These are phyloP conservation scores for Poecilus cupreus DNA, from an alignment of 2,888 invertebrate genomes.

Conservation along the genomic window DNA sequence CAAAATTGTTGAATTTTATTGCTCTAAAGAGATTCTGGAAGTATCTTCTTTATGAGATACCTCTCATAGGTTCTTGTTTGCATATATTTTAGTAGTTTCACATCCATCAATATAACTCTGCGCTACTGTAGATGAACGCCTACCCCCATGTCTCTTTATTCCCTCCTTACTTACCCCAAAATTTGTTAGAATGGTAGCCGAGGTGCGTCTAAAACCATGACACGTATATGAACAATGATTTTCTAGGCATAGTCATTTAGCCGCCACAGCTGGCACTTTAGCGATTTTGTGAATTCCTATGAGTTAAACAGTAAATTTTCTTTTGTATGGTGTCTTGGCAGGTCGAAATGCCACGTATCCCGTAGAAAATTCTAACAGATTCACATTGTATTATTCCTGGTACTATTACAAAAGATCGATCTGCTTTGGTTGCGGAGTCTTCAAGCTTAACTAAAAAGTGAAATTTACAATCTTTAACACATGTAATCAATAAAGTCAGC, in stretches of 20 bases:
- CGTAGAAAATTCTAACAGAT: not conserved
- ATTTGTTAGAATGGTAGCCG: not conserved
- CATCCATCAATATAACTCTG: no score
- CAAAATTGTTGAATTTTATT: no score
- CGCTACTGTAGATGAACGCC: no score
- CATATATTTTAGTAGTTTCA: no score
- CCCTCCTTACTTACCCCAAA: not conserved
- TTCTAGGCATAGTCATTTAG: conserved; percentile 26
- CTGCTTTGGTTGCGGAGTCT: no score
- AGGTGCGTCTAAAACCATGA: not conserved
- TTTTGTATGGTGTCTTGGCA: conserved; percentile 35
- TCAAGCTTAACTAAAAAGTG: no score
- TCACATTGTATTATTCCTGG: not conserved
- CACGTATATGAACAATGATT: not conserved
- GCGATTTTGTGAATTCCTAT: conserved; percentile 43
- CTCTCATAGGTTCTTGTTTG: no score
- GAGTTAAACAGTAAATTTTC: conserved; percentile 46
- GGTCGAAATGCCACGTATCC: not conserved
- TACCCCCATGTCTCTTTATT: not conserved
- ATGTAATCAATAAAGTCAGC: no score
- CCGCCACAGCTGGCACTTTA: conserved; percentile 14
- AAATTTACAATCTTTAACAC: no score
- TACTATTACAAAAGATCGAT: no score
- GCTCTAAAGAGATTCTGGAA: no score
- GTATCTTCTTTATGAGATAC: no score